Base-by-base conservation (phyloP, 2,113 vertebrate species). In the Ophthalmolycus amberensis region DNA sequence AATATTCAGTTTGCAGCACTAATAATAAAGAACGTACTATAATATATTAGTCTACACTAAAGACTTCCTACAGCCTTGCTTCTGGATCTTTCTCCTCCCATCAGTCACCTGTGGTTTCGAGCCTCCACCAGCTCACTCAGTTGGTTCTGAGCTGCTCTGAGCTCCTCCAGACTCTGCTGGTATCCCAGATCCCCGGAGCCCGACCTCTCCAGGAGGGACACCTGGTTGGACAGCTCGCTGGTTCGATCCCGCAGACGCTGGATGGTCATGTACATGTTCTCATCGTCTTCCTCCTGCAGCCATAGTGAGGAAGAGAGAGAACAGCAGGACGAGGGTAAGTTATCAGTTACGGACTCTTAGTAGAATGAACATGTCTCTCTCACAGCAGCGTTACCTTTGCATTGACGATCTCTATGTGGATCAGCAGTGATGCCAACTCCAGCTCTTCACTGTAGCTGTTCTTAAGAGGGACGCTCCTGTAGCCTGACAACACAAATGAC, bases 361-460 rank as follows among this genome's bases (percentile, higher is more conserved):
- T 6, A n/a, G 7, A 22, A 11, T 20, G 6, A 7, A 20, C 32
- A 18, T 1, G 37, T 64, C 5, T 38, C 29, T 42, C 63, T 65
- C 40, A 10, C 25, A 7, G 56, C 27, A 14, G 4, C 38, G 20
- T 6, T 80, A 96, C 96, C 96, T 97, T 97, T 71, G 96, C 95
- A 0, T 97, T 97, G 90, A 96, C 94, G 29, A 97, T 97, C 88
- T 97, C 96, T 0, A 97, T 93, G 71, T 97, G 96, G 71, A 97
- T 90, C 85, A 97, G 95, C 62, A 97, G 95, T 4, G 96, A 87
- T 0, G 95, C 94, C 0, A 97, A 77, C 88, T 97, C 96, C 78
- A 97, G 90, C 83, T 97, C 96, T 71, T 97, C 96, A 0, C 94
- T 96, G 94, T 97, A 97, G 87, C 96, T 96, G 94, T 97, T 97